Conservation (phyloP, 2,888 invertebrate genomes). For the Agrotis exclamationis region DNA sequence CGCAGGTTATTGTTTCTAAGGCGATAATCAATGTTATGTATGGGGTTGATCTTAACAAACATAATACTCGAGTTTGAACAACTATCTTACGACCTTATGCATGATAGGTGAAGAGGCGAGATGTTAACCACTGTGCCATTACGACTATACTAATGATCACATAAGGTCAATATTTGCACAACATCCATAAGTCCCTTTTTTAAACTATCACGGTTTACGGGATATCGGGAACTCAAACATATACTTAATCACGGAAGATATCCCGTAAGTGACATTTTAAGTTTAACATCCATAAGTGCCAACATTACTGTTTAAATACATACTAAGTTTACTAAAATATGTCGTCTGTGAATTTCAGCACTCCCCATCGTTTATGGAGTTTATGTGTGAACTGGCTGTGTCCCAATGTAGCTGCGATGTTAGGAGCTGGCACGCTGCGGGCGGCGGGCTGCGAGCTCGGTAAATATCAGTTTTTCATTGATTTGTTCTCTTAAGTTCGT, state of each 20-base stretch:
- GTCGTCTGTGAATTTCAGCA: background rate
- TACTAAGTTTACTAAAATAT: background rate
- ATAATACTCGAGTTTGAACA: background rate
- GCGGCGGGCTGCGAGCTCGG: constrained; percentile 16
- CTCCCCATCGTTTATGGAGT: constrained; percentile 1
- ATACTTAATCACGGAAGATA: too few relatives aligned
- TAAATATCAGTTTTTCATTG: constrained; percentile 43
- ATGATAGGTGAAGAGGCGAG: too few relatives aligned
- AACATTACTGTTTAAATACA: constrained; percentile 1
- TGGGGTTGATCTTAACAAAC: background rate
- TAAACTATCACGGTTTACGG: too few relatives aligned
- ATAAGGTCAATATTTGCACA: background rate
- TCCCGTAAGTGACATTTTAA: too few relatives aligned
- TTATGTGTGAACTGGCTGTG: constrained; percentile 31
- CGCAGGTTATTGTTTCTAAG: background rate
- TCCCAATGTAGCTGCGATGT: constrained; percentile 37
- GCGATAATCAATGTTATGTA: background rate
- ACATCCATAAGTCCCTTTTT: too few relatives aligned
- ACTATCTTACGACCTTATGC: too few relatives aligned
- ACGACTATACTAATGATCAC: background rate
- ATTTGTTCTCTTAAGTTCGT: constrained; percentile 36
- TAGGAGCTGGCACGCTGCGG: constrained; percentile 25
- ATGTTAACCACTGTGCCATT: too few relatives aligned
- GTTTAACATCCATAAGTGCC: too few relatives aligned
- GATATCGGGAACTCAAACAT: too few relatives aligned